Evolutionary conservation across 2,888 invertebrate genomes (phyloP).

Genomic region (Altica lythri): DNA sequence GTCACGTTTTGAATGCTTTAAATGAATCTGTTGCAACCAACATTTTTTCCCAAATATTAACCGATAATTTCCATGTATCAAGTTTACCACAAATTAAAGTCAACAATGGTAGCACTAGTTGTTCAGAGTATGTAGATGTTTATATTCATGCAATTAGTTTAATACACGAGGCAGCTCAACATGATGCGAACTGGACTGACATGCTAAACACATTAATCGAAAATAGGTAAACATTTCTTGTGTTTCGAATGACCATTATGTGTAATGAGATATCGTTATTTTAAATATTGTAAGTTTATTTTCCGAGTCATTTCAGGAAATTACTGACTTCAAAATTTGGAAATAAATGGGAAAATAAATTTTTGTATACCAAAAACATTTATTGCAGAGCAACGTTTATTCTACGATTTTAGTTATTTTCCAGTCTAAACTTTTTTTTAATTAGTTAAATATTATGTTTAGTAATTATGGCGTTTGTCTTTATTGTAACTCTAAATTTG

Average conservation of each 20-base stretch:
- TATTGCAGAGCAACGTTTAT: too few species aligned
- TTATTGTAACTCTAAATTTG: neutral
- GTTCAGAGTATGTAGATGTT: conserved; percentile 56
- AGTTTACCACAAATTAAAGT: conserved; percentile 32
- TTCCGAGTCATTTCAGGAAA: neutral
- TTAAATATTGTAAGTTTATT: neutral
- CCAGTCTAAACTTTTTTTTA: too few species aligned
- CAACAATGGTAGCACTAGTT: conserved; percentile 32
- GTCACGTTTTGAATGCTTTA: conserved; percentile 54
- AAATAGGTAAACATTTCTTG: conserved; percentile 44
- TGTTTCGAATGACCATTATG: conserved; percentile 1
- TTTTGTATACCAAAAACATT: neutral
- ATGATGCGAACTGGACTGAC: conserved; percentile 57
- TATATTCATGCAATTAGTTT: conserved; percentile 60
- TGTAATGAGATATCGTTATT: neutral
- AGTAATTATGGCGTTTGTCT: neutral
- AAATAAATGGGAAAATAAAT: neutral
- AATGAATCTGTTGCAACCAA: conserved; percentile 53
- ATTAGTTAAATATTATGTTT: neutral
- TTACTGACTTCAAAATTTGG: neutral
- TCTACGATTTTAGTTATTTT: too few species aligned
- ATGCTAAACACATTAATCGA: conserved; percentile 55
- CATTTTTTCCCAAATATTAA: conserved; percentile 56
- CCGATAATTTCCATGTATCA: conserved; percentile 37
- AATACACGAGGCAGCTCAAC: conserved; percentile 58